phyloP scores from a whole-genome alignment of 2,888 invertebrate genomes.

The Drepana falcataria region DNA sequence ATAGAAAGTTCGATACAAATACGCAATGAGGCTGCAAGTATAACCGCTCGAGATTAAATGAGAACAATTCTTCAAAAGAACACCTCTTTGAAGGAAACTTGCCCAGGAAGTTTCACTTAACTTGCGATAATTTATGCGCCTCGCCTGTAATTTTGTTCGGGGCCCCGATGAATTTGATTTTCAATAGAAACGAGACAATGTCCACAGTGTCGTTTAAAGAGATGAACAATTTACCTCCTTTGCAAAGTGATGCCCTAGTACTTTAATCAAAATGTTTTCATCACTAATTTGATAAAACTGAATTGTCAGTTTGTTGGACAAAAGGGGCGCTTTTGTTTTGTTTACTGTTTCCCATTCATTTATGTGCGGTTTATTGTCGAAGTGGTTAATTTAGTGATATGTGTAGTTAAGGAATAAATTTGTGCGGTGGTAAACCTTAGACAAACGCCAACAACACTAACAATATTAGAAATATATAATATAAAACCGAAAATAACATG shows the following conservation, averaged over 20 bases:
- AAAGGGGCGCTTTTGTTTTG: background rate
- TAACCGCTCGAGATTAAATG: conserved; percentile 32
- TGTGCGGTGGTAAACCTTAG: too few relatives aligned
- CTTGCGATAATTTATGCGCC: conserved; percentile 68
- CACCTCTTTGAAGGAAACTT: conserved; percentile 59
- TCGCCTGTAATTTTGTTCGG: conserved; percentile 59
- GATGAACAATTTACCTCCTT: conserved; percentile 35
- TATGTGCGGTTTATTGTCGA: background rate
- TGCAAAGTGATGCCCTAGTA: conserved; percentile 18
- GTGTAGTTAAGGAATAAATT: too few relatives aligned
- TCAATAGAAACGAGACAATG: conserved; percentile 55
- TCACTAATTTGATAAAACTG: background rate
- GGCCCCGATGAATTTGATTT: conserved; percentile 55
- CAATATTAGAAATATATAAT: too few relatives aligned
- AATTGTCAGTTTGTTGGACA: background rate
- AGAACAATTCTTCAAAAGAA: conserved; percentile 57
- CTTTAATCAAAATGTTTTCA: conserved; percentile 8
- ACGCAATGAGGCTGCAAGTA: background rate
- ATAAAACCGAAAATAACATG: too few relatives aligned
- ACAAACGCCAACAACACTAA: too few relatives aligned
- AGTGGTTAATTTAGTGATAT: background rate
- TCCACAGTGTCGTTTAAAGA: conserved; percentile 34
- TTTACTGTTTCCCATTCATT: background rate
- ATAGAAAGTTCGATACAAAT: too few relatives aligned
- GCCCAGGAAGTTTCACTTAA: conserved; percentile 54